A percentile compares a stretch with the other conserved stretches of the same genome.
Evolutionary conservation across 2,113 vertebrate genomes (phyloP).

Genomic region (Tetrax tetrax): DNA sequence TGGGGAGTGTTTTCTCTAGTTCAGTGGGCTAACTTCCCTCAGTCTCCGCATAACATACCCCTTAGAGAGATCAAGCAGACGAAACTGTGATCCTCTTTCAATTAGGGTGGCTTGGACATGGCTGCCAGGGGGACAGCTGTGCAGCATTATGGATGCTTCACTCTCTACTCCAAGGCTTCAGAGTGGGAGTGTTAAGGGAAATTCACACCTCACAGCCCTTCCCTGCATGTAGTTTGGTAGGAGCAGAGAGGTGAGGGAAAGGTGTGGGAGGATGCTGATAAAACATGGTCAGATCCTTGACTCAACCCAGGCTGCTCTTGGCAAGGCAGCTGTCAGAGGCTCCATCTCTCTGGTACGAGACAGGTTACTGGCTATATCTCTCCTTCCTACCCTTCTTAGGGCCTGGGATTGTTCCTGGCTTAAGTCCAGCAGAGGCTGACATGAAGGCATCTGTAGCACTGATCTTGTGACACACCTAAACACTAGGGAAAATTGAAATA

Average conservation of each 20-base stretch:
- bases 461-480: neutral
- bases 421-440: neutral
- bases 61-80: neutral
- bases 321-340: neutral
- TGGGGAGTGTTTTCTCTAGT: neutral
- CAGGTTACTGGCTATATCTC: neutral
- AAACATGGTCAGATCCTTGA: neutral
- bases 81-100: neutral
- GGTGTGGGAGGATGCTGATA: rapidly evolving
- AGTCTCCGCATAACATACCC: neutral
- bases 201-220: neutral
- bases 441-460: neutral
- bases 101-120: neutral
- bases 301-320: neutral
- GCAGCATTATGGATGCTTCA: rapidly evolving
- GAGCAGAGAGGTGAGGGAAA: neutral
- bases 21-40: neutral
- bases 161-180: neutral
- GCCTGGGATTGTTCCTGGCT: neutral
- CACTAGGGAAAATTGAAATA: neutral
- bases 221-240: no score
- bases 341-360: neutral
- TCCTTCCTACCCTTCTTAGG: neutral
- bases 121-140: neutral
- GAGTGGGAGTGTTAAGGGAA: neutral